Conservation (phyloP, 2,113 vertebrate genomes). For the Panthera leo region DNA sequence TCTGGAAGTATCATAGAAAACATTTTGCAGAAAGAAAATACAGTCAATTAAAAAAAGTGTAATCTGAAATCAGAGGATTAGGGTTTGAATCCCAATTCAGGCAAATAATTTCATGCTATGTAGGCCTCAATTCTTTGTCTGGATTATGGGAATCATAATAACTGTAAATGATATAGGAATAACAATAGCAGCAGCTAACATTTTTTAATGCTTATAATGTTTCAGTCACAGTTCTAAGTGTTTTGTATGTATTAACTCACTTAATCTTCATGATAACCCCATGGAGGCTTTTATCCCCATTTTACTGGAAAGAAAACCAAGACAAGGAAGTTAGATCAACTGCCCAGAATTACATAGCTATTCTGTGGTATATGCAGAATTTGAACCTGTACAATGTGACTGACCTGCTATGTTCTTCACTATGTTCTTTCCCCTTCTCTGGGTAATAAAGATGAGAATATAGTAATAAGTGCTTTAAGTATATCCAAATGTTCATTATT, state of each 20-base stretch:
- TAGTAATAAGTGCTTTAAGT: background rate
- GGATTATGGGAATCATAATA: background rate
- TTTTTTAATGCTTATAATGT: background rate
- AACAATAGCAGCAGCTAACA: background rate
- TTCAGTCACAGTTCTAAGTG: background rate
- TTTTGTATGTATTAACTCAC: background rate
- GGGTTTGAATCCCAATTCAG: background rate
- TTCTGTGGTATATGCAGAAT: background rate
- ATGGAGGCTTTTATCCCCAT: background rate
- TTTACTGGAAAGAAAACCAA: slow-evolving; percentile 25
- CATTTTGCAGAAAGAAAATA: slow-evolving; percentile 20
- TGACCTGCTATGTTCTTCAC: background rate
- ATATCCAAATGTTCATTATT: background rate
- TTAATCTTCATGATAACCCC: background rate
- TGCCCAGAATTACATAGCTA: background rate
- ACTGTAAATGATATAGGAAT: background rate
- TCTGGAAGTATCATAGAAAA: background rate
- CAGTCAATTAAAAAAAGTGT: background rate
- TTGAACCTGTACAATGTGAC: background rate
- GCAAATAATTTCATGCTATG: background rate
- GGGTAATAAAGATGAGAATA: background rate
- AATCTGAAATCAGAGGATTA: slow-evolving; percentile 8
- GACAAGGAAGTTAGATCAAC: background rate
- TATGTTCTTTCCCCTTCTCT: background rate
- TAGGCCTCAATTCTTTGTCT: background rate